Percentiles rank a stretch among this genome's conserved stretches.
These are phyloP conservation scores for Australoheros scitulus DNA, from an alignment of 2,113 vertebrate species.

Conservation along the genomic window DNA sequence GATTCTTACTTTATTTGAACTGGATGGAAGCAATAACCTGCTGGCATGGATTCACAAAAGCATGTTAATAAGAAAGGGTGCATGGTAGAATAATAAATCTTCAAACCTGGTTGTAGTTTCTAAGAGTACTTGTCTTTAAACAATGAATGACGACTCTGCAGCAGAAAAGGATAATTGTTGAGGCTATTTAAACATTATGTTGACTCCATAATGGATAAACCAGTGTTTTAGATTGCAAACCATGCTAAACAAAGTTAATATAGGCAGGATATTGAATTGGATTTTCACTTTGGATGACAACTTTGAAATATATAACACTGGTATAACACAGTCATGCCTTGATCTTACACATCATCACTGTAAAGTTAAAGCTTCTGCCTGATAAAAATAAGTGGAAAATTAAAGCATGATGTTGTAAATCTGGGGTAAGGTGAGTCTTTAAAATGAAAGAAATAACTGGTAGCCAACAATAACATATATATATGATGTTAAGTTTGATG, in stretches of 20 bases:
- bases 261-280: neutral
- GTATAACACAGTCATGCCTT: neutral
- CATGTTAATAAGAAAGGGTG: neutral
- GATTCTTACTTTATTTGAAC: constrained; percentile 18
- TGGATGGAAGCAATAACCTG: neutral
- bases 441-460: neutral
- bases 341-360: neutral
- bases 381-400: neutral
- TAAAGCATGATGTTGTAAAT: neutral
- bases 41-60: neutral
- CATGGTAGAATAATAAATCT: neutral
- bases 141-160: neutral
- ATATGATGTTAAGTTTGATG: neutral
- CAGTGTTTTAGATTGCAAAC: neutral
- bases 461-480: neutral
- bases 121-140: neutral
- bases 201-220: neutral
- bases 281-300: neutral
- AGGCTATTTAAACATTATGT: neutral
- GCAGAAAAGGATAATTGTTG: neutral
- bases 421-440: neutral
- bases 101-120: neutral
- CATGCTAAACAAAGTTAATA: neutral
- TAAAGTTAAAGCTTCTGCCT: neutral
- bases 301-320: neutral